Evolutionary conservation across 2,888 invertebrate species (phyloP), one percentile per base, ranked within the genome.

Genomic region (Macroteleia sp.): DNA sequence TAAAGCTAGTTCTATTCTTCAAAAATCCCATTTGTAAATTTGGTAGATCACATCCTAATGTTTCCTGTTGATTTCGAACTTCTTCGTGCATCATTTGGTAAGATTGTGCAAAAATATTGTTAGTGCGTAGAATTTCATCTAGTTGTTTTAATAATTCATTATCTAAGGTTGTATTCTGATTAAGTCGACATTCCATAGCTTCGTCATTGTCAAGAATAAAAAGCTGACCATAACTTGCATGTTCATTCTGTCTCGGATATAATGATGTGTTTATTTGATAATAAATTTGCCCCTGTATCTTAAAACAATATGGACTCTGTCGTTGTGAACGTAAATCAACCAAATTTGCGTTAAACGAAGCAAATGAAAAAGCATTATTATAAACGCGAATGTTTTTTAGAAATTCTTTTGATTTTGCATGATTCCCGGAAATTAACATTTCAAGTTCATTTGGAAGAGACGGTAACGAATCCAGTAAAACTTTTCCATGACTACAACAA

Each of bases 191-290:
- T 30, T 81, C 52, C 9, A 62, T 12, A 9, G 79, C 64, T 70
- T 77, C 70, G 44, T 67, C 54, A 8, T 28, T 57, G 79, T 14
- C 36, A 12, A 36, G 14, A 36, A 36, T 12, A 14, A 36, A 36
- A 14, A 36, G 14, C 14, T 36, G 74, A 8, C 79, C 71, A 54
- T 44, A 74, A 9, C 34, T 41, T 8, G 74, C 36, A 44, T 34
- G 20, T 76, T 80, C 75, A 56, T 73, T 70, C 3, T 30, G n/a
- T n/a, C n/a, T n/a, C 8, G 81, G 74, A 36, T 78, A 59, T n/a
- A 80, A 66, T 28, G 77, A 41, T 9, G 78, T 80, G 36, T 79
- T 80, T 1, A 82, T 54, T 54, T 80, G 75, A 70, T 79, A 79
- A 32, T 81, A 77, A 64, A 79, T 73, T 44, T 80, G 78, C 0